Conservation (phyloP, 2,888 invertebrate species). For the Eupithecia abbreviata region DNA sequence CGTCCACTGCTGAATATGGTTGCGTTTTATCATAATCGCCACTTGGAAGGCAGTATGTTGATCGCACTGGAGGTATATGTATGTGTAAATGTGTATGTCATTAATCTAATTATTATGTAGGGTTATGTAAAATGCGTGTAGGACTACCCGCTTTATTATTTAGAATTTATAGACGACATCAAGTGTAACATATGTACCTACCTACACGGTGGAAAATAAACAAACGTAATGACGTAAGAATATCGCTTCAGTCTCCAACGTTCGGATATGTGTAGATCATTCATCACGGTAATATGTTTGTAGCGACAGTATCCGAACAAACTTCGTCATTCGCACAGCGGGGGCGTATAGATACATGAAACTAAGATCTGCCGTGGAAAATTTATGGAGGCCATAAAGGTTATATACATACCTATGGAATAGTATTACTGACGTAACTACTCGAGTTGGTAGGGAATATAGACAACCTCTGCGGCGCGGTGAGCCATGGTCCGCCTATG, state of each 20-base stretch:
- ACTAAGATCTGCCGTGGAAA: conserved; percentile 6
- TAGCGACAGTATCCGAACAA: conserved; percentile 38
- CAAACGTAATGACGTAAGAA: conserved; percentile 9
- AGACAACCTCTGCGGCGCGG: too few relatives aligned
- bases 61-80: not conserved
- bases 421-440: not conserved
- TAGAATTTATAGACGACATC: too few relatives aligned
- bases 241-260: not conserved
- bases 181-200: too few relatives aligned
- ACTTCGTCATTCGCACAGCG: conserved; percentile 31
- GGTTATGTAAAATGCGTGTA: too few relatives aligned
- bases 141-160: too few relatives aligned
- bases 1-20: not conserved
- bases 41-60: not conserved
- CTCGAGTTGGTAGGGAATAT: too few relatives aligned
- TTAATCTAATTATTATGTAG: too few relatives aligned
- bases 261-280: conserved; percentile 14
- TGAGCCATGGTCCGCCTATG: too few relatives aligned
- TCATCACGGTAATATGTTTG: conserved; percentile 37
- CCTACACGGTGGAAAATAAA: too few relatives aligned
- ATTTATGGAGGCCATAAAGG: conserved; percentile 1
- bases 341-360: conserved; percentile 17
- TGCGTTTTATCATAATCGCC: not conserved
- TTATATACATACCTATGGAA: not conserved
- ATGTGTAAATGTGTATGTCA: too few relatives aligned